A percentile compares a stretch with the other conserved stretches of the same genome.
Evolutionary conservation across 2,113 vertebrate genomes (phyloP).

Genomic region (Scolopax mira): DNA sequence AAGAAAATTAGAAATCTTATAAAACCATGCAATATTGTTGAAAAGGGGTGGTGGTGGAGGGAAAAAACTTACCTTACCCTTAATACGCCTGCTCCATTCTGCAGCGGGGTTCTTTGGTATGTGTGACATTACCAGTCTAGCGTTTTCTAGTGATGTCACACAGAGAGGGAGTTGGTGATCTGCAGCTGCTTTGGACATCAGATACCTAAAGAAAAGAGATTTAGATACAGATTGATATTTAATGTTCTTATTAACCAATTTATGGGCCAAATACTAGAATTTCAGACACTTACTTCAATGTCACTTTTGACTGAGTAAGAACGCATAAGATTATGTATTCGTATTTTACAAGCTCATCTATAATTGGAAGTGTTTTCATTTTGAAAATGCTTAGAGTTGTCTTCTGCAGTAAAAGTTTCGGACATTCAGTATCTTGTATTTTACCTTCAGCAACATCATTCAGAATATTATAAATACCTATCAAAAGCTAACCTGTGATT

Average conservation of each 20-base stretch:
- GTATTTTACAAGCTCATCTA: background rate
- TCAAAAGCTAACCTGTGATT: background rate
- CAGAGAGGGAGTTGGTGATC: conserved; percentile 73
- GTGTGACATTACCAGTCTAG: conserved; percentile 67
- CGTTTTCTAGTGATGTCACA: conserved; percentile 61
- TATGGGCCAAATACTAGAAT: background rate
- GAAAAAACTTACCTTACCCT: conserved; percentile 72
- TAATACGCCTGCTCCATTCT: conserved; percentile 72
- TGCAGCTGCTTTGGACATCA: conserved; percentile 75
- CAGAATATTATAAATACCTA: background rate
- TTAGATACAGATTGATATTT: background rate
- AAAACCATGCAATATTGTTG: conserved; percentile 74
- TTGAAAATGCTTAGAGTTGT: background rate
- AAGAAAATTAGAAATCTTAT: conserved; percentile 62
- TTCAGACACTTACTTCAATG: background rate
- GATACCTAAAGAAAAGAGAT: conserved; percentile 69
- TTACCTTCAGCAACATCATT: background rate
- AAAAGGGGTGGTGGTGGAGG: conserved; percentile 61
- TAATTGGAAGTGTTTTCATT: background rate
- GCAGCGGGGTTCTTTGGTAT: conserved; percentile 65
- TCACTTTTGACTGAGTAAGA: background rate
- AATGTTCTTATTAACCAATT: background rate
- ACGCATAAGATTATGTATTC: background rate
- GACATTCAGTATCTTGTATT: background rate
- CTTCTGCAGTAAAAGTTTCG: background rate